Conservation (phyloP, 2,113 vertebrate genomes). For the Noturus placidus region DNA sequence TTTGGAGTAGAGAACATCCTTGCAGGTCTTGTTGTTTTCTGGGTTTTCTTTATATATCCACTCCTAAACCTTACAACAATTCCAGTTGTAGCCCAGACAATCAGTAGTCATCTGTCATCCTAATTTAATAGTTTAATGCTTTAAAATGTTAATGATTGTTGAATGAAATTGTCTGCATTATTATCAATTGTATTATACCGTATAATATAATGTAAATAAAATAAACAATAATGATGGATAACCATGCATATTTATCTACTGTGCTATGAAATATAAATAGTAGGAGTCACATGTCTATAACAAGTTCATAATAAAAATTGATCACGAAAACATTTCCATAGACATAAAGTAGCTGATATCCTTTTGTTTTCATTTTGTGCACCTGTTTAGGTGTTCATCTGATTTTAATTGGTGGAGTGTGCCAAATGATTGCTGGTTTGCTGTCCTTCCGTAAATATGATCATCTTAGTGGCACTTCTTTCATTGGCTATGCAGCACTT, state of each 20-base stretch:
- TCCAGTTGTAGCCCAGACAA: not conserved
- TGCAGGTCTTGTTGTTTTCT: slow-evolving; percentile 69
- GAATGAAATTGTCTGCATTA: not conserved
- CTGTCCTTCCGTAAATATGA: slow-evolving; percentile 85
- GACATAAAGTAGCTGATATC: not conserved
- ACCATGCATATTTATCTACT: not conserved
- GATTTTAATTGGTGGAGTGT: slow-evolving; percentile 81
- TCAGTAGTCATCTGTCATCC: not conserved
- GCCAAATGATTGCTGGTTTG: slow-evolving; percentile 82
- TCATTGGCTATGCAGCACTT: slow-evolving; percentile 83
- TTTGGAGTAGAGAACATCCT: slow-evolving; percentile 79
- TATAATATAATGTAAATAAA: not conserved
- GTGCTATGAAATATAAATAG: not conserved
- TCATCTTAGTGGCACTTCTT: slow-evolving; percentile 81
- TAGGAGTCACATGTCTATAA: not conserved
- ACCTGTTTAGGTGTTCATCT: slow-evolving; percentile 80
- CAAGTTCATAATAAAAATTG: not conserved
- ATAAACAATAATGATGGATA: not conserved
- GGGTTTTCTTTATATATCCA: not conserved
- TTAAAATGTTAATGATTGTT: not conserved
- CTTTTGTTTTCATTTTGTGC: not conserved
- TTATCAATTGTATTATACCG: not conserved
- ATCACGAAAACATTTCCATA: not conserved
- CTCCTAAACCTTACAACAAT: not conserved
- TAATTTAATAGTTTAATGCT: not conserved